Percentiles rank a stretch among this genome's conserved stretches.
These are phyloP conservation scores for Tangara arthus DNA, from an alignment of 2,797 vertebrate genomes.

Conservation along the genomic window DNA sequence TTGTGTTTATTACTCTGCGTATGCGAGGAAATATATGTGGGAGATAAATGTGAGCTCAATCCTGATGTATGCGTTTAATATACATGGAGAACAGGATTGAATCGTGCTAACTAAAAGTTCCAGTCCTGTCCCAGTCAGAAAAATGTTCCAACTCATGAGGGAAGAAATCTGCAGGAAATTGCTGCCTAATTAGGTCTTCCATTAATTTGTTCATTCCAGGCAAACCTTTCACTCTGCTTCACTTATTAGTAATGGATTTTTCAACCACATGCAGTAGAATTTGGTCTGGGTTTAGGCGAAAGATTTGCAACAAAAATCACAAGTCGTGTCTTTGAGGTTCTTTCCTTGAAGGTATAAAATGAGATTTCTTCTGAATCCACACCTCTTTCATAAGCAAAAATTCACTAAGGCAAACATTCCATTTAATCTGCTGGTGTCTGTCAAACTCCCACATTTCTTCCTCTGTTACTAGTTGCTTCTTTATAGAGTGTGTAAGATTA, in stretches of 20 bases:
- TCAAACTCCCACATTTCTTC: background rate
- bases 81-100: background rate
- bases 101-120: background rate
- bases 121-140: background rate
- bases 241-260: background rate
- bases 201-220: background rate
- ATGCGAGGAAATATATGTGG: background rate
- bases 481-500: background rate
- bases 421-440: background rate
- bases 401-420: background rate
- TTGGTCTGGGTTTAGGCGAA: background rate
- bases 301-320: background rate
- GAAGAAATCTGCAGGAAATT: background rate
- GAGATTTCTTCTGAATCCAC: background rate
- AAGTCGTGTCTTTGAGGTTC: background rate
- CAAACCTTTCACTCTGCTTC: background rate
- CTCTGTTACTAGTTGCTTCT: background rate
- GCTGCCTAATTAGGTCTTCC: background rate
- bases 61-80: background rate
- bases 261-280: background rate
- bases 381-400: background rate
- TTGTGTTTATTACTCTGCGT: background rate
- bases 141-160: background rate
- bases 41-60: background rate
- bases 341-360: background rate